Percentiles rank a stretch among this genome's conserved stretches.
phyloP scores from a whole-genome alignment of 2,797 vertebrate species.

The Hippoglossus hippoglossus region DNA sequence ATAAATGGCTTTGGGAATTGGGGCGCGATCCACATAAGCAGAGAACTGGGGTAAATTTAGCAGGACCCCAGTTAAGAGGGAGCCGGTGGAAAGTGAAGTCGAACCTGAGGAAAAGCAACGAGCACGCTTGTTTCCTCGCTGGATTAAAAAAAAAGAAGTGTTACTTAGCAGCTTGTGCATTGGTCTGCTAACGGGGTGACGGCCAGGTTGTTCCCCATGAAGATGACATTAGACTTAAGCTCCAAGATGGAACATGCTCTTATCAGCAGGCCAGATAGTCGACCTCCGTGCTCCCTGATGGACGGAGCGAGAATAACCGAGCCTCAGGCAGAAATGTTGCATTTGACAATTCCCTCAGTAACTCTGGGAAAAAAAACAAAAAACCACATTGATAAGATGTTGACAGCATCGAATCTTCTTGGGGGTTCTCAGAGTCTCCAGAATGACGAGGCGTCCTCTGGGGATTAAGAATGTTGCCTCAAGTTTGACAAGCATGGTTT shows the following conservation, averaged over 20 bases:
- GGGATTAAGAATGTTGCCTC: no score
- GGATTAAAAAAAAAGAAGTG: slow-evolving; percentile 1
- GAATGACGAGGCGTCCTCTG: not conserved
- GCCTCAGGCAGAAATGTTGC: not conserved
- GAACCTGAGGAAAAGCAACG: slow-evolving; percentile 26
- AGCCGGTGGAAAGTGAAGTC: slow-evolving; percentile 37
- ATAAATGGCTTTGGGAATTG: slow-evolving; percentile 86
- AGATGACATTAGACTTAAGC: slow-evolving; percentile 10
- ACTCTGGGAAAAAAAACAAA: not conserved
- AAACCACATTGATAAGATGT: not conserved
- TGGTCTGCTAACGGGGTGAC: slow-evolving; percentile 5
- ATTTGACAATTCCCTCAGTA: not conserved
- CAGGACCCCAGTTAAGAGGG: slow-evolving; percentile 51
- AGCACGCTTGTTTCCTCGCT: not conserved
- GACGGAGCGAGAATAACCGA: not conserved
- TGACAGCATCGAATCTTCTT: no score
- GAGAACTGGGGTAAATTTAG: slow-evolving; percentile 81
- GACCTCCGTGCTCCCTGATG: not conserved
- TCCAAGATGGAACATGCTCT: not conserved
- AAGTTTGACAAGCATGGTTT: no score
- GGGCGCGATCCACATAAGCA: slow-evolving; percentile 78
- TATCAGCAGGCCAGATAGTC: slow-evolving; percentile 5
- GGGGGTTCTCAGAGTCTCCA: not conserved
- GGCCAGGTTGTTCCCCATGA: slow-evolving; percentile 10
- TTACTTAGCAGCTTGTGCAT: slow-evolving; percentile 10